A percentile compares a stretch with the other conserved stretches of the same genome.
Evolutionary conservation across 2,113 vertebrate genomes (phyloP).

Genomic region (Trematocara unimaculatum): DNA sequence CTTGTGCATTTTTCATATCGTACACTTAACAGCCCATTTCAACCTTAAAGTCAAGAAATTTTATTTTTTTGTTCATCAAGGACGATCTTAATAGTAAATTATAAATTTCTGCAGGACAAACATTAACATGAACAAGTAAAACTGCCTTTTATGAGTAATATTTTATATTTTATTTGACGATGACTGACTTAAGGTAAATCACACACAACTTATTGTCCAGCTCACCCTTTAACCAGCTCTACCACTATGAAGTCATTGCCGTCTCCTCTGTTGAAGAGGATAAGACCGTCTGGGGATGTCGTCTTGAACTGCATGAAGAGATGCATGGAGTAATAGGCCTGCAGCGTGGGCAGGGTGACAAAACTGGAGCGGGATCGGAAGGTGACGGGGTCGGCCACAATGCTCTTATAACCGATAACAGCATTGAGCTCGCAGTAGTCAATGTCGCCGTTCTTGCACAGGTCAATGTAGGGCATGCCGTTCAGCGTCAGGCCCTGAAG

Average conservation of each 20-base stretch:
- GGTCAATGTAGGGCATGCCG: slow-evolving; percentile 98
- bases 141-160: neutral
- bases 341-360: slow-evolving; percentile 90
- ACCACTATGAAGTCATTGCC: slow-evolving; percentile 98
- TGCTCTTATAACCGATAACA: slow-evolving; percentile 96
- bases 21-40: neutral
- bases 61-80: neutral
- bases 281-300: slow-evolving; percentile 92
- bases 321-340: slow-evolving; percentile 99
- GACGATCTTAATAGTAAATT: neutral
- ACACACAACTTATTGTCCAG: neutral
- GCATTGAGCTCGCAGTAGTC: slow-evolving; percentile 99
- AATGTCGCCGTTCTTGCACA: slow-evolving; percentile 99
- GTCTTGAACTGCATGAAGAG: slow-evolving; percentile 99
- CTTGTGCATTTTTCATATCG: slow-evolving; percentile 10
- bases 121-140: neutral
- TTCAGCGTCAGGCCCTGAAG: slow-evolving; percentile 96
- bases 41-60: neutral
- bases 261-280: slow-evolving; percentile 96
- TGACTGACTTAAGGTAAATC: neutral
- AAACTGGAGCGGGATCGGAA: slow-evolving; percentile 98
- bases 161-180: neutral
- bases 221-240: slow-evolving; percentile 98
- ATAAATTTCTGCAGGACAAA: neutral
- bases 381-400: slow-evolving; percentile 96